Evolutionary conservation across 2,797 vertebrate genomes (phyloP).

Genomic region (Phoxinus dragarum): DNA sequence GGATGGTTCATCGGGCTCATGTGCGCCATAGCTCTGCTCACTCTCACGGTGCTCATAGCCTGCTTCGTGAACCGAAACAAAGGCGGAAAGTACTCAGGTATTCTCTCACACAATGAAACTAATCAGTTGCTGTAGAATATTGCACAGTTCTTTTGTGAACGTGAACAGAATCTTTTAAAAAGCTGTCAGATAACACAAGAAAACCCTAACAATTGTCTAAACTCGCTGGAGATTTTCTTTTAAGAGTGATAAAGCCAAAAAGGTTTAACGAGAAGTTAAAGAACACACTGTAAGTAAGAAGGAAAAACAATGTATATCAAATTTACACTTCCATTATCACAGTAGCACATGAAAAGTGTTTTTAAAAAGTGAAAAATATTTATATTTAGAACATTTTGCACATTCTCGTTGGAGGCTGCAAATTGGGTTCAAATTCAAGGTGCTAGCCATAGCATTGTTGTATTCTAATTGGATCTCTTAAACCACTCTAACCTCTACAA

Average conservation of each 20-base stretch:
- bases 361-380: not conserved
- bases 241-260: not conserved
- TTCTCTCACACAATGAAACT: conserved; percentile 53
- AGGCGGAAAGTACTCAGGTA: conserved; percentile 99
- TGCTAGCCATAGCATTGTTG: not conserved
- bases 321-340: conserved; percentile 14
- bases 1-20: conserved; percentile 99
- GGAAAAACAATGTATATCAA: conserved; percentile 2
- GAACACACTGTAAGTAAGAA: not conserved
- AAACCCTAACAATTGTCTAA: not conserved
- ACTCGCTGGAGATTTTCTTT: not conserved
- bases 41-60: conserved; percentile 87
- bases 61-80: conserved; percentile 98
- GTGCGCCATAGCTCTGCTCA: conserved; percentile 93
- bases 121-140: not conserved
- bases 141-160: not conserved
- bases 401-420: conserved; percentile 29
- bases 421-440: conserved; percentile 16
- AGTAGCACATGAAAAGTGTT: not conserved
- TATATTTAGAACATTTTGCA: conserved; percentile 51
- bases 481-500: not conserved
- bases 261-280: not conserved
- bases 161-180: not conserved
- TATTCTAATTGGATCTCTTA: not conserved
- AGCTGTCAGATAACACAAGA: not conserved